Conservation (phyloP, 2,888 invertebrate species). For the Drosophila picticornis region DNA sequence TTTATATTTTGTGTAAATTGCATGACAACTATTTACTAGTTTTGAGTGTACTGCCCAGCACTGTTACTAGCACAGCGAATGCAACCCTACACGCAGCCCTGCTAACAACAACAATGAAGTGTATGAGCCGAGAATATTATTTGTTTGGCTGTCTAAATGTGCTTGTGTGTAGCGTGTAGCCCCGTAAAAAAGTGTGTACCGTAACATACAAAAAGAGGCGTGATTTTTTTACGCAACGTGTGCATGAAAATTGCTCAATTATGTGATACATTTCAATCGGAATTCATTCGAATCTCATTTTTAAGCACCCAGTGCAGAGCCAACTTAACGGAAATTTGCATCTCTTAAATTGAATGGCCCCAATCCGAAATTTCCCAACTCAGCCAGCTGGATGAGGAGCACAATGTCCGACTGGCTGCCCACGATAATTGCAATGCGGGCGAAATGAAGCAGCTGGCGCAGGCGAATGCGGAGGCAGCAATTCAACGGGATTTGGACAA, state of each 20-base stretch:
- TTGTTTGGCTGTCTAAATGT: slow-evolving; percentile 63
- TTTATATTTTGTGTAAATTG: neutral
- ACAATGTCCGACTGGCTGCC: slow-evolving; percentile 89
- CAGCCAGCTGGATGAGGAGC: slow-evolving; percentile 94
- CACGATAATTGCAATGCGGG: slow-evolving; percentile 92
- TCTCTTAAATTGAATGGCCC: slow-evolving; percentile 4
- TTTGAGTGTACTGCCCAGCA: slow-evolving; percentile 21
- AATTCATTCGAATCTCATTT: slow-evolving; percentile 52
- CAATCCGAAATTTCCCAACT: slow-evolving; percentile 79
- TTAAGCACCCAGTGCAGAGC: slow-evolving; percentile 54
- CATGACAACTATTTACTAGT: neutral
- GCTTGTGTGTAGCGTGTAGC: slow-evolving; percentile 63
- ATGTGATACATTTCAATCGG: slow-evolving; percentile 60
- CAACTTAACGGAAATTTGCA: slow-evolving; percentile 67
- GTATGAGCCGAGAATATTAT: slow-evolving; percentile 63
- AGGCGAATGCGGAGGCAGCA: slow-evolving; percentile 93
- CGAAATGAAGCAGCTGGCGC: slow-evolving; percentile 87
- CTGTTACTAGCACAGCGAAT: slow-evolving; percentile 21
- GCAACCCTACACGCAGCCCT: slow-evolving; percentile 49
- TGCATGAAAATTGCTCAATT: slow-evolving; percentile 55
- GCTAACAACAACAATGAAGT: slow-evolving; percentile 57
- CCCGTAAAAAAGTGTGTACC: slow-evolving; percentile 56
- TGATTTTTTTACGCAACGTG: slow-evolving; percentile 58
- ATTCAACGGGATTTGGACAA: slow-evolving; percentile 91
- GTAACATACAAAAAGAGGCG: slow-evolving; percentile 39